Evolutionary conservation across 2,113 vertebrate genomes (phyloP), one percentile per base, ranked within the genome.

Genomic region (Haliaeetus leucogaster): DNA sequence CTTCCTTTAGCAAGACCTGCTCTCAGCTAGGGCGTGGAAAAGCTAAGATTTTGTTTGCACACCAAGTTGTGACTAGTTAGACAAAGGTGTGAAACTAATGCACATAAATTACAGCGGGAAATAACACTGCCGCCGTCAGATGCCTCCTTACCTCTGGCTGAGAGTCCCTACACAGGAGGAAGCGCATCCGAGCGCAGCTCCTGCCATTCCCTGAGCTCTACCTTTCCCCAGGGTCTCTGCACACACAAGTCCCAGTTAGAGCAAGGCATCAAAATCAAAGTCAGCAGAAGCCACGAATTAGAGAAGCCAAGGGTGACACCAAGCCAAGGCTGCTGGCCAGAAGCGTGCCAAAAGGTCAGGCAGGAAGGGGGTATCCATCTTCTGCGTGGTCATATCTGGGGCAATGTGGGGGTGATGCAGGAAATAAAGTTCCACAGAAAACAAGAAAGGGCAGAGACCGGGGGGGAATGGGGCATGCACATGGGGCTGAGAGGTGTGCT

Each of bases 161-260:
- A 78, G 55, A 53, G 32, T 56, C 52, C 48, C 55, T 74, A 43
- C 34, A 38, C 23, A 76, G 73, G 26, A 74, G 20, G 43, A 74
- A 61, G 10, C 0, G 1, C 1, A 5, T 48, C 62, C 0, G 0
- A 76, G 38, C 0, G 1, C 55, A 53, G 77, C 21, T 82, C 22
- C 62, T 84, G 56, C 45, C 1, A 0, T 40, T 91, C 45, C 83
- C 36, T 29, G 50, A 88, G 73, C 56, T 66, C 21, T 61, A 20
- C 52, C 70, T 72, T 82, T 56, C 29, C 25, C 47, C 34, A 34
- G 25, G 34, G 42, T 52, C 55, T 89, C 48, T 34, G 38, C 1
- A 11, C 21, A 10, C 17, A 17, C 5, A 65, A 56, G 10, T 45
- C 29, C 27, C 20, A 16, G 30, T 48, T 43, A 61, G 8, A 85